A percentile compares a stretch with the other conserved stretches of the same genome.
Evolutionary conservation across 2,888 invertebrate genomes (phyloP).

Genomic region (Melangyna quadrimaculata): DNA sequence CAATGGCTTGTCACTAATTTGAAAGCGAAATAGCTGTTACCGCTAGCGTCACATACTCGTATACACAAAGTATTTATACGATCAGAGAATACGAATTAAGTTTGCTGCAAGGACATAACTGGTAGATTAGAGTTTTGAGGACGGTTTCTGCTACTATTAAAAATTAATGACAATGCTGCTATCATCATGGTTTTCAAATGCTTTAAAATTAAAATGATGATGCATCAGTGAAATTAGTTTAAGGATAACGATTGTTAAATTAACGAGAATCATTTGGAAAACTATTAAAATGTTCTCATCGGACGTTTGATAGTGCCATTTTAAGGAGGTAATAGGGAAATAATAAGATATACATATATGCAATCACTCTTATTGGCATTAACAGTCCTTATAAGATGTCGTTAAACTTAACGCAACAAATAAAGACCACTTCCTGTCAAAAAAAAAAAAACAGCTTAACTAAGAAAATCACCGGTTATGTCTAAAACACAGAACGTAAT

Average conservation of each 20-base stretch:
- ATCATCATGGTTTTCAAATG: constrained; percentile 12
- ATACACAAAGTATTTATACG: neutral
- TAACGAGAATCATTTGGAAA: neutral
- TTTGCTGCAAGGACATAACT: constrained; percentile 35
- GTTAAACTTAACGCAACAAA: too few species aligned
- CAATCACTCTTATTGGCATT: too few species aligned
- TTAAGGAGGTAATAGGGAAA: neutral
- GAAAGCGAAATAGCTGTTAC: constrained; percentile 19
- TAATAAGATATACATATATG: neutral
- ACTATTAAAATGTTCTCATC: neutral
- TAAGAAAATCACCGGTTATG: too few species aligned
- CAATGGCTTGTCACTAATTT: constrained; percentile 41
- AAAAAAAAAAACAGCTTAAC: too few species aligned
- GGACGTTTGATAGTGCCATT: neutral
- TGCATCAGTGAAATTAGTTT: neutral
- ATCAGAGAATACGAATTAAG: constrained; percentile 16
- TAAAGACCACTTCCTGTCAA: too few species aligned
- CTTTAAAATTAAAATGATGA: constrained; percentile 2
- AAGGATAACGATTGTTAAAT: neutral
- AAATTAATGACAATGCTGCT: constrained; percentile 9
- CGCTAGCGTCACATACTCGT: neutral
- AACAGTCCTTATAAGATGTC: too few species aligned
- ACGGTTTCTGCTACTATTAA: neutral
- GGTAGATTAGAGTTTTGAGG: constrained; percentile 17
- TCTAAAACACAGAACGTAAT: too few species aligned